Evolutionary conservation across 2,797 vertebrate genomes (phyloP).

Genomic region (Distichodus sexfasciatus): DNA sequence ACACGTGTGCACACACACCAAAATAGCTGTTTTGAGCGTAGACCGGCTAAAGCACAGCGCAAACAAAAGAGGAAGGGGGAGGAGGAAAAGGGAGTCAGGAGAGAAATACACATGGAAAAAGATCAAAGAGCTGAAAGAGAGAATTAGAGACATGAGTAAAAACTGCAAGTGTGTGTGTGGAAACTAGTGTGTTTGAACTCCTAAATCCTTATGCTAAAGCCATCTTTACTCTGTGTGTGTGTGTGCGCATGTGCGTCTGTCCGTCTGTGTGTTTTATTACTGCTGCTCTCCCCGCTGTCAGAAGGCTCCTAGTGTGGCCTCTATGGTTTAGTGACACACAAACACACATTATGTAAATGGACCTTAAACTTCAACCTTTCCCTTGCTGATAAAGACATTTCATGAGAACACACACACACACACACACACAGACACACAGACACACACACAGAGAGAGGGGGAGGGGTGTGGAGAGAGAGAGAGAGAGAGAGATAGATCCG

Average conservation of each 20-base stretch:
- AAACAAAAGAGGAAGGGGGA: neutral
- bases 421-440: conserved; percentile 7
- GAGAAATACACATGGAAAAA: conserved; percentile 2
- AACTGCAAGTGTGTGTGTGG: conserved; percentile 13
- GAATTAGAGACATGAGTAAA: conserved; percentile 13
- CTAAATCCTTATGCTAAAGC: neutral
- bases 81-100: neutral
- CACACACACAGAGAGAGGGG: no score
- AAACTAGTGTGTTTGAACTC: neutral
- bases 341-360: conserved; percentile 52
- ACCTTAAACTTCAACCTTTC: conserved; percentile 49
- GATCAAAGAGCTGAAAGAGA: neutral
- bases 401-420: neutral
- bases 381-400: conserved; percentile 43
- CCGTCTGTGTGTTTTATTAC: conserved; percentile 6
- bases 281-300: neutral
- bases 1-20: neutral
- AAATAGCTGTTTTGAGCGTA: neutral
- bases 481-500: no score
- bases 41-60: conserved; percentile 1
- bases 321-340: conserved; percentile 13
- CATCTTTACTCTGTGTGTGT: neutral
- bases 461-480: no score
- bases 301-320: conserved; percentile 27
- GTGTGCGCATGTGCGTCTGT: no score